Base-by-base conservation (phyloP, 2,797 vertebrate species). In the Dromococcyx pavoninus region DNA sequence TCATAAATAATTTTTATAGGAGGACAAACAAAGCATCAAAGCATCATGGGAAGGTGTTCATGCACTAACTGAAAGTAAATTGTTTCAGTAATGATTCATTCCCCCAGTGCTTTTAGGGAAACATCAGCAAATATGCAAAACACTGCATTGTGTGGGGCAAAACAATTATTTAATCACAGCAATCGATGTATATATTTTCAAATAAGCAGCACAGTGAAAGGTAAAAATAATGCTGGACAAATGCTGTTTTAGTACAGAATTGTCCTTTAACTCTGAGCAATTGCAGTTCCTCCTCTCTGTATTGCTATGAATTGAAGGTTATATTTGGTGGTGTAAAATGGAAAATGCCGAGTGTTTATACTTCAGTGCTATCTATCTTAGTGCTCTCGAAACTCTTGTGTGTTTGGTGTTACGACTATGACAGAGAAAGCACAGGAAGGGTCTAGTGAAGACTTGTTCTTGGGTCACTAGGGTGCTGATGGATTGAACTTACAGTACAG, bases 1-100 rank as follows among this genome's bases (percentile, higher is more conserved):
- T 98, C 98, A 98, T 98, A 98, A 98, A 98, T 98, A 98, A 98
- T 98, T 98, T 98, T 98, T 98, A 98, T 98, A 98, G 98, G 97
- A 98, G 98, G 97, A 98, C 98, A 98, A 98, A 98, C 98, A 98
- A 98, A 98, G 97, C 97, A 97, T 98, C 96, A 96, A 97, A 95
- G 98, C 98, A 98, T 98, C 97, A 98, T 97, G 98, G 98, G 98
- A 98, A 98, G 78, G 97, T 97, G 97, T 98, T 97, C 98, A 97
- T 98, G 97, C 98, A 98, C 97, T 98, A 98, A 98, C 98, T 85
- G 96, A 97, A 97, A 98, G 97, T 97, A 98, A 98, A 98, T 98
- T 98, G 98, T 98, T 98, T 98, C 98, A 95, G 98, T 98, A 98
- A 98, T 98, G 98, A 98, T 98, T 98, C 98, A 98, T 98, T 97